Base-by-base conservation (phyloP, 2,113 vertebrate species). In the Vidua chalybeata region DNA sequence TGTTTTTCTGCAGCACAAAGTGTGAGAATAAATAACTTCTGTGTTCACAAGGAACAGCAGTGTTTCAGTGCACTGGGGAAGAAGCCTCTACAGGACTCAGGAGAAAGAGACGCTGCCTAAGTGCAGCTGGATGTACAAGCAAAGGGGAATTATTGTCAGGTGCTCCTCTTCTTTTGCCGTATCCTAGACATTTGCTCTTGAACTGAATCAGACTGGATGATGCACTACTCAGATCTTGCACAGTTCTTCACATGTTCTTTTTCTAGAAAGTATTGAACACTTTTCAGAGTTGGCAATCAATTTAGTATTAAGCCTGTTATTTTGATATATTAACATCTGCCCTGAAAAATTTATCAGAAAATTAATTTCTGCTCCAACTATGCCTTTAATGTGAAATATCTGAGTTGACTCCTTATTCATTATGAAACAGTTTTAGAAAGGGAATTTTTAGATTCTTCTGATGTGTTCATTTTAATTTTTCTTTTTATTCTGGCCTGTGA, bases 301-400 rank as follows among this genome's bases (percentile, higher is more conserved):
- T 79, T 94, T 62, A 69, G 30, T 66, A 46, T 73, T 83, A 85
- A 94, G 54, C 18, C 24, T 94, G 17, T 72, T 97, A 35, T 89
- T 87, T 74, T 73, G 19, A 73, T 24, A 23, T 67, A 39, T 49
- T 90, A 88, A 43, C 27, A 27, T 83, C 63, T 92, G 55, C 67
- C 72, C n/a, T 77, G 59, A 90, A 93, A 93, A 67, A 63, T 39
- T 69, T 61, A 28, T 58, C 11, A 35, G 59, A 56, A 93, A 31
- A 15, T 61, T 2, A 82, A 62, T 81, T 84, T 68, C 48, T 87
- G 52, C 33, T 85, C 18, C 26, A 48, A 7, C n/a, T 82, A 2
- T 1, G 4, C 35, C 81, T 85, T 83, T 77, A 76, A 45, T 62
- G 20, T 80, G 72, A 77, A 51, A 13, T 82, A 31, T 41, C 46